Percentiles rank a stretch among this genome's conserved stretches.
phyloP scores from a whole-genome alignment of 2,113 vertebrate genomes.

The Regulus satrapa region DNA sequence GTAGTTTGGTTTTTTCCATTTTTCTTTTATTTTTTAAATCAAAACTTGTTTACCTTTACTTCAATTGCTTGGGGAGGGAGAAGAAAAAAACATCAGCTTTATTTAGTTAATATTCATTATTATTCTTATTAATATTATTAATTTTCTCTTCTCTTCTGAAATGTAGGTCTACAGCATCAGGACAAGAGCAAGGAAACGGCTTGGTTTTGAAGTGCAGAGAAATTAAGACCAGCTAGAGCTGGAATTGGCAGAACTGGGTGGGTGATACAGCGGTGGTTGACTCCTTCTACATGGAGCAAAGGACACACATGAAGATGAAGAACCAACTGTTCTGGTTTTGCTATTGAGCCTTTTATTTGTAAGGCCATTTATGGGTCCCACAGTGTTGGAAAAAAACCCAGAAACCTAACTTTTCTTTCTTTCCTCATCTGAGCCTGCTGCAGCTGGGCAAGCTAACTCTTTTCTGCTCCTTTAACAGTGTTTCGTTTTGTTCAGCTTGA shows the following conservation, averaged over 20 bases:
- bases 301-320: conserved; percentile 49
- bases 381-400: conserved; percentile 48
- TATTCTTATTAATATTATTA: background rate
- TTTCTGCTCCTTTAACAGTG: conserved; percentile 64
- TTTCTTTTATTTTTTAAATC: background rate
- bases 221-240: background rate
- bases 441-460: conserved; percentile 61
- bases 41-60: background rate
- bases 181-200: conserved; percentile 87
- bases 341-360: conserved; percentile 56
- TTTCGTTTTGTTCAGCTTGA: conserved; percentile 56
- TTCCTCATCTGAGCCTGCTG: conserved; percentile 74
- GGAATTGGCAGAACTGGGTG: background rate
- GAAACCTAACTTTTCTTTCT: conserved; percentile 24
- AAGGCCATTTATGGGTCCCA: conserved; percentile 51
- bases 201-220: conserved; percentile 84
- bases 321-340: conserved; percentile 40
- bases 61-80: background rate
- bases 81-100: too few relatives aligned
- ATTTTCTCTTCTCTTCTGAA: background rate
- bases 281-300: conserved; percentile 3
- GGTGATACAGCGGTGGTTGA: background rate
- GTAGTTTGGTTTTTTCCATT: accelerated
- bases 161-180: conserved; percentile 85
- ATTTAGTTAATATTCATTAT: background rate